Conservation (phyloP, 2,888 invertebrate genomes). For the Xanthia icteritia region DNA sequence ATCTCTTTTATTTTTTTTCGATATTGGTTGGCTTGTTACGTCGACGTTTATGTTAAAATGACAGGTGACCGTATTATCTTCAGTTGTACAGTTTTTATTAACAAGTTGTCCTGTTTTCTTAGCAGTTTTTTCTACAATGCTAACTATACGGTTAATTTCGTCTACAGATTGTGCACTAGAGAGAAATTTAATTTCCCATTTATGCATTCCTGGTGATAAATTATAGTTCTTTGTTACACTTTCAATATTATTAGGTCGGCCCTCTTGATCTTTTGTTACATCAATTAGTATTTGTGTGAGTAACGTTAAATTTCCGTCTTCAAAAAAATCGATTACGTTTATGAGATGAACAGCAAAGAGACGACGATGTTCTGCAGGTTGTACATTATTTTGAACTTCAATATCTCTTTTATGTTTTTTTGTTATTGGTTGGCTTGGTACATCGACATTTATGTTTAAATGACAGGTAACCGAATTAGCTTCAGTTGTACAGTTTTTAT, state of each 20-base stretch:
- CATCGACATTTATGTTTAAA: not conserved
- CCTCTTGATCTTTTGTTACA: not conserved
- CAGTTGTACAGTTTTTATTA: not conserved
- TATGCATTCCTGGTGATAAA: conserved; percentile 23
- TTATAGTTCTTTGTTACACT: not conserved
- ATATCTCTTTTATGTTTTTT: conserved; percentile 17
- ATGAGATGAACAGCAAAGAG: not conserved
- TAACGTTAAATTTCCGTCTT: not conserved
- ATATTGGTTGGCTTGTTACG: not conserved
- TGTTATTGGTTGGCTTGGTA: not conserved
- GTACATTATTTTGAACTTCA: not conserved
- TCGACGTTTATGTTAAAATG: not conserved
- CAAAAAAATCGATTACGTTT: not conserved
- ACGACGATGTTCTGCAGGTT: not conserved
- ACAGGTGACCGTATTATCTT: not conserved
- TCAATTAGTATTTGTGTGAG: not conserved
- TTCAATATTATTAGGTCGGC: not conserved
- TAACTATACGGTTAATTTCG: not conserved
- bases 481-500: not conserved
- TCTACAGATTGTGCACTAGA: not conserved
- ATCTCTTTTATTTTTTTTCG: conserved; percentile 18
- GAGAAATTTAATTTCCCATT: conserved; percentile 21
- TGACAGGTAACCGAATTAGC: not conserved
- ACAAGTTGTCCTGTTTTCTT: not conserved
- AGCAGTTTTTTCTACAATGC: conserved; percentile 6